phyloP scores from a whole-genome alignment of 2,888 invertebrate species.

The Drosophila meridionalis region DNA sequence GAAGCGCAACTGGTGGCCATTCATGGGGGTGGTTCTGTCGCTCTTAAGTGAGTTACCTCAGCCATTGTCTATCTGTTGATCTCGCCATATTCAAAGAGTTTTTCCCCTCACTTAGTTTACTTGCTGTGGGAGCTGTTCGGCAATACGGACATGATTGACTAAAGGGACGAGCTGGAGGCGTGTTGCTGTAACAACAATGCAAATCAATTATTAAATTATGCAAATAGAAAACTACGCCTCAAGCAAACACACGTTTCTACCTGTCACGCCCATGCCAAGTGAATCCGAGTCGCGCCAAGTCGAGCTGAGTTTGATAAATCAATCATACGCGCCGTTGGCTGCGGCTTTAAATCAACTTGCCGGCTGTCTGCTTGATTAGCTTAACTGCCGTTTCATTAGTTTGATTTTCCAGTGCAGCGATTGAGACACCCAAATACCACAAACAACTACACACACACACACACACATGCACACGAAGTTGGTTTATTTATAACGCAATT shows the following conservation, averaged over 20 bases:
- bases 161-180: neutral
- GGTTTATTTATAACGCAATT: constrained; percentile 75
- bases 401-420: constrained; percentile 20
- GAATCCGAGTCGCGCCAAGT: neutral
- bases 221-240: constrained; percentile 52
- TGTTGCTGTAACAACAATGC: constrained; percentile 6
- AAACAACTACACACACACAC: neutral
- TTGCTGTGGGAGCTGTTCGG: neutral
- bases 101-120: neutral
- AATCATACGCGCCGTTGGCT: constrained; percentile 72
- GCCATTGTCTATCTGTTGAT: neutral
- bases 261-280: neutral
- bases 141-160: neutral
- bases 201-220: constrained; percentile 62
- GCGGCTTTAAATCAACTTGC: constrained; percentile 64
- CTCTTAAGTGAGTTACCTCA: constrained; percentile 11
- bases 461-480: constrained; percentile 10
- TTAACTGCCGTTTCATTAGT: constrained; percentile 49
- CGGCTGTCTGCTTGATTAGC: constrained; percentile 57
- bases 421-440: constrained; percentile 13
- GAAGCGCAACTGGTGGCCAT: neutral
- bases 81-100: neutral
- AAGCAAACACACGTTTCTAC: constrained; percentile 27
- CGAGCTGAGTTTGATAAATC: constrained; percentile 50
- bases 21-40: neutral